Base-by-base conservation (phyloP, 2,888 invertebrate species). In the Melanophora roralis region DNA sequence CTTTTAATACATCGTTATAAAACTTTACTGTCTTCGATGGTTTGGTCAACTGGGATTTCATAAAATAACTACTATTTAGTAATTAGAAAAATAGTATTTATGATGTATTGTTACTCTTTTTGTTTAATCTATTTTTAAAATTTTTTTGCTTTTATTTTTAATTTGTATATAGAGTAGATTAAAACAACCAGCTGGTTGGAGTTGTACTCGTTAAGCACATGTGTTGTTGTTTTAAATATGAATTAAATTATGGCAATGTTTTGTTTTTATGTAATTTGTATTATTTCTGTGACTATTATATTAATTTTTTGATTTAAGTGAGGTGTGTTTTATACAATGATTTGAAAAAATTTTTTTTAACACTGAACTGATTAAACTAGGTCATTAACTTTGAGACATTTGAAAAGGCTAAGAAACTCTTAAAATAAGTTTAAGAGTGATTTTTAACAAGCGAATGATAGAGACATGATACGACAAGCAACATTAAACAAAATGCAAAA, bases 211-310 rank as follows among this genome's bases (percentile, higher is more conserved):
- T 49, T 62, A 47, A 51, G 14, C 23, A 64, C 49, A 11, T 68
- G 71, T 80, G 62, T 72, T 49, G 67, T 36, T 72, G 62, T 57
- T 80, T 64, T 80, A 69, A 80, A 80, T 80, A 76, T 80, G 73
- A 80, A 80, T 80, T 73, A 68, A 80, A 73, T 80, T 80, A 80
- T 80, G 80, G 80, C 80, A 73, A 80, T 45, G 51, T 68, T 68
- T 64, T 68, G 38, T 57, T 36, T 34, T 32, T 75, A 9, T 69
- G 65, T 43, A 40, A 57, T 49, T 40, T 53, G 23, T 1, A 55
- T 72, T 49, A 62, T 64, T 45, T 11, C 14, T 1, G 2, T 45
- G 8, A 0, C 9, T 8, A n/a, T n/a, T n/a, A n/a, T n/a, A n/a
- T n/a, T n/a, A n/a, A n/a, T n/a, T 1, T 27, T 65, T 65, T 43